Base-by-base conservation (phyloP, 2,113 vertebrate genomes). In the Hippocampus mohnikei region DNA sequence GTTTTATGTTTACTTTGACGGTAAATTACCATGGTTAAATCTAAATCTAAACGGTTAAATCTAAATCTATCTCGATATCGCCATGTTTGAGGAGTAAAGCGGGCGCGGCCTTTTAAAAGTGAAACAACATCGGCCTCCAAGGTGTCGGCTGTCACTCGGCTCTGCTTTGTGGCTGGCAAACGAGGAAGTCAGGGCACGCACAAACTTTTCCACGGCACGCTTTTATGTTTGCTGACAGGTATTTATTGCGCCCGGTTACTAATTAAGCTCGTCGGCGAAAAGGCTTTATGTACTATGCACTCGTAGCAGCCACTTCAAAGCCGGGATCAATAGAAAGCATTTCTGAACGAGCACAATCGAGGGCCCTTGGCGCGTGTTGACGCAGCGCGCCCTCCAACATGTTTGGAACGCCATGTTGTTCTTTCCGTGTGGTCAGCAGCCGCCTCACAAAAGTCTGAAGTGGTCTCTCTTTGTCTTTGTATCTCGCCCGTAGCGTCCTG, bases 221-320 rank as follows among this genome's bases (percentile, higher is more conserved):
- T 27, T 66, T 66, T 46, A 29, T 44, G 23, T 46, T 66, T 76
- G 66, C 58, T 50, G 18, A 67, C 52, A 74, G 70, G 78, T 84
- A 73, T 89, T 89, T 86, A 86, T 88, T 85, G 76, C 67, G 29
- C 77, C 77, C 78, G 52, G 89, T 88, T 90, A 89, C 80, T 88
- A 76, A 89, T 90, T 89, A 90, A 91, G 44, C 87, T 67, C 50
- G 74, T 62, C 56, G 59, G 9, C 52, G 37, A 37, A 15, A 52
- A 29, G 46, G 68, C 53, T 61, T 71, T 62, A 1, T 84, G 60
- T 83, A 29, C 6, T 6, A 5, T n/a, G 29, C n/a, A 21, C 61
- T 63, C 40, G 9, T 12, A 71, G 33, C 33, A 37, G 33, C 33
- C 33, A 37, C 33, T 37, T 37, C 79, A 37, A 23, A 58, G 77